A percentile compares a stretch with the other conserved stretches of the same genome.
These are phyloP conservation scores for Malachius bipustulatus DNA, from an alignment of 2,888 invertebrate genomes.

Conservation along the genomic window DNA sequence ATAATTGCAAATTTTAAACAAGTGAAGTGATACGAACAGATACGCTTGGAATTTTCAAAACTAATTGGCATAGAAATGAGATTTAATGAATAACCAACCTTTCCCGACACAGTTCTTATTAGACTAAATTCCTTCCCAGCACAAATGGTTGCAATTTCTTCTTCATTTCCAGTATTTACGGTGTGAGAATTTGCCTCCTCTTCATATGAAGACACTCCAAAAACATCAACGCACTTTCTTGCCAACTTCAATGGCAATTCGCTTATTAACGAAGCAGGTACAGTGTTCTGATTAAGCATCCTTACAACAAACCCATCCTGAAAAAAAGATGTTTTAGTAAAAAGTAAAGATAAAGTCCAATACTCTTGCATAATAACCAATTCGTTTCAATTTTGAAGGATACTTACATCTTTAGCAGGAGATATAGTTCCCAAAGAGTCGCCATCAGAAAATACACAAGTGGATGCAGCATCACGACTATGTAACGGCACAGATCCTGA, in stretches of 20 bases:
- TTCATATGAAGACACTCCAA: constrained; percentile 61
- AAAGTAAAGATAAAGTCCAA: neutral
- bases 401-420: constrained; percentile 62
- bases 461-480: constrained; percentile 39
- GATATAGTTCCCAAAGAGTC: constrained; percentile 67
- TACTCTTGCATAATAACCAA: constrained; percentile 1
- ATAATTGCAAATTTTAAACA: neutral
- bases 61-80: no score
- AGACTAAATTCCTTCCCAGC: constrained; percentile 88
- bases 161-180: constrained; percentile 44
- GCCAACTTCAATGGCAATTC: constrained; percentile 67
- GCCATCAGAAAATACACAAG: constrained; percentile 63
- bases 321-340: constrained; percentile 10
- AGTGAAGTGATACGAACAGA: constrained; percentile 3
- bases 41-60: no score
- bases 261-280: constrained; percentile 45
- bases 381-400: neutral
- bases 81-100: constrained; percentile 41
- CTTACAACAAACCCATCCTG: constrained; percentile 73
- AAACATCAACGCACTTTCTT: constrained; percentile 64
- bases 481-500: constrained; percentile 37
- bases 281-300: constrained; percentile 51
- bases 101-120: constrained; percentile 72
- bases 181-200: constrained; percentile 42
- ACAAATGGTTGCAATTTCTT: constrained; percentile 64